Evolutionary conservation across 2,113 vertebrate genomes (phyloP).

Genomic region (Synchiropus splendidus): DNA sequence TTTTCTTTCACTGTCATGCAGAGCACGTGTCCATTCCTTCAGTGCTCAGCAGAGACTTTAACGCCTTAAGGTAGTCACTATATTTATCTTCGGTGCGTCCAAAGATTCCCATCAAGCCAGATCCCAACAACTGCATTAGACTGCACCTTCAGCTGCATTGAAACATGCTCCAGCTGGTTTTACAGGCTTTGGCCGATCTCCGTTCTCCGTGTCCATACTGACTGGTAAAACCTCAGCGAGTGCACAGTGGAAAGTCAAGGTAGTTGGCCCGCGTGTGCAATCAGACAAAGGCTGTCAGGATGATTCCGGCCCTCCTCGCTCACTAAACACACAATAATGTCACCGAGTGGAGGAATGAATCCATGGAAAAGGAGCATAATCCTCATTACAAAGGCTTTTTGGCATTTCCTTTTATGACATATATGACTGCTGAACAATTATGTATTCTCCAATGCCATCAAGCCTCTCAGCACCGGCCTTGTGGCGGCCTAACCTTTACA

Average conservation of each 20-base stretch:
- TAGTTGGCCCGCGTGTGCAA: slow-evolving; percentile 42
- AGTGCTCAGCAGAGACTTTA: too few relatives aligned
- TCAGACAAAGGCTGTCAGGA: slow-evolving; percentile 51
- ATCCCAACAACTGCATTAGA: slow-evolving; percentile 37
- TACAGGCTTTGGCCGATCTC: slow-evolving; percentile 42
- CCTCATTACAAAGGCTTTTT: slow-evolving; percentile 59
- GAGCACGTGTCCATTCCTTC: too few relatives aligned
- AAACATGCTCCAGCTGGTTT: slow-evolving; percentile 58
- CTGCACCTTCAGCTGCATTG: slow-evolving; percentile 50
- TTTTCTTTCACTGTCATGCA: too few relatives aligned
- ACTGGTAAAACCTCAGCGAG: slow-evolving; percentile 53
- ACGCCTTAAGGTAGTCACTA: too few relatives aligned
- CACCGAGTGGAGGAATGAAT: slow-evolving; percentile 55
- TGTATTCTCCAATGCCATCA: slow-evolving; percentile 55
- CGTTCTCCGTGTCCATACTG: slow-evolving; percentile 38
- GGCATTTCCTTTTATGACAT: slow-evolving; percentile 55
- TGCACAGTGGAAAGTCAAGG: slow-evolving; percentile 56
- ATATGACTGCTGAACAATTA: slow-evolving; percentile 59
- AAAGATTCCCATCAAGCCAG: slow-evolving; percentile 35
- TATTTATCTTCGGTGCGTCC: slow-evolving; percentile 5
- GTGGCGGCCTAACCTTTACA: slow-evolving; percentile 41
- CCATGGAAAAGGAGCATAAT: slow-evolving; percentile 66
- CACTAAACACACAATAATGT: slow-evolving; percentile 38
- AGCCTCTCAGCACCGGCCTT: slow-evolving; percentile 35
- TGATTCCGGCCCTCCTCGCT: slow-evolving; percentile 45